Evolutionary conservation across 1,140 invertebrate species (phyloP).

Genomic region (Heliconius melpomene): DNA sequence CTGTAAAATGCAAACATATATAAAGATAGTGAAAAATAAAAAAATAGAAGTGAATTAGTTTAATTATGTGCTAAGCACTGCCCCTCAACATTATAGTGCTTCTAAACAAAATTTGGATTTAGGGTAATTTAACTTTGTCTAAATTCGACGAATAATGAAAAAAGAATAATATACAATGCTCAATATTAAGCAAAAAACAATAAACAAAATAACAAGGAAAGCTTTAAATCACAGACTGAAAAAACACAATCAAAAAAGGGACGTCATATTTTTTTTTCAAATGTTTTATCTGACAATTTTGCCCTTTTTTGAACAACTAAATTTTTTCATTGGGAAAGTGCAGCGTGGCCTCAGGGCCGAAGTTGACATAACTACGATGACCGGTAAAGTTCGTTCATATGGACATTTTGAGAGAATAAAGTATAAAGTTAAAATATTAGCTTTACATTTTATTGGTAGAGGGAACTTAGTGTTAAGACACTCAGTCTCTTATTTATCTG

Average conservation of each 20-base stretch:
- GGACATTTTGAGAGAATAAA: conserved; percentile 1
- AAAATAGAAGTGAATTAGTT: too few relatives aligned
- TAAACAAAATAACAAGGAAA: background rate
- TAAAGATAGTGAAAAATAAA: too few relatives aligned
- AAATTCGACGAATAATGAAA: too few relatives aligned
- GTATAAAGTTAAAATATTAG: background rate
- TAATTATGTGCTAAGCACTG: too few relatives aligned
- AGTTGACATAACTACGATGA: conserved; percentile 34
- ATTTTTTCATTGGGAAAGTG: conserved; percentile 44
- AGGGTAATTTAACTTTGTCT: too few relatives aligned
- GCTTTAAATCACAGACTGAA: conserved; percentile 10
- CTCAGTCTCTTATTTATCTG: too few relatives aligned
- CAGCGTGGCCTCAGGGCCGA: conserved; percentile 35
- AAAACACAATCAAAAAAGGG: conserved; percentile 14
- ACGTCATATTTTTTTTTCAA: conserved; percentile 17
- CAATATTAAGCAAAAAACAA: background rate
- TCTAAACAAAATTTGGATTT: too few relatives aligned
- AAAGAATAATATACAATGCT: too few relatives aligned
- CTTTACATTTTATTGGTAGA: too few relatives aligned
- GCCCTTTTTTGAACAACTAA: conserved; percentile 26
- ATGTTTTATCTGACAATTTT: conserved; percentile 41
- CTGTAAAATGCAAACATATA: too few relatives aligned
- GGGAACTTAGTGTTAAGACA: too few relatives aligned
- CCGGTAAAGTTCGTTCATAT: conserved; percentile 23
- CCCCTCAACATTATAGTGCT: too few relatives aligned